Evolutionary conservation across 1,140 invertebrate species (phyloP), one percentile per base, ranked within the genome.

Genomic region (Aphaenogaster rudis): DNA sequence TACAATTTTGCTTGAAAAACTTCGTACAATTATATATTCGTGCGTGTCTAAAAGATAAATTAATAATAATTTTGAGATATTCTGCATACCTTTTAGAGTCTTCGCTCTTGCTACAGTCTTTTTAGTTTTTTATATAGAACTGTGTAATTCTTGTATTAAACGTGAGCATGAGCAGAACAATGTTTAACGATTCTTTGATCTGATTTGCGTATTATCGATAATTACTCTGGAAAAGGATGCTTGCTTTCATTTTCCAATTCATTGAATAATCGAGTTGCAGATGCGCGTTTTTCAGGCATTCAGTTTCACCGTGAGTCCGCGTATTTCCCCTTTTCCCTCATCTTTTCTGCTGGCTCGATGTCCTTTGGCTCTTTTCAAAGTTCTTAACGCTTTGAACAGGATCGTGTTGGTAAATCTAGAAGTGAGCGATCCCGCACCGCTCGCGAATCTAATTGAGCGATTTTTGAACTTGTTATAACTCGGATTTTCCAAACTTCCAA

Each of bases 381-480:
- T 90, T 90, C 61, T 76, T 85, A 69, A 88, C 76, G 86, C 86
- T 90, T 85, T 61, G 67, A 81, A 79, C 61, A 76, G 64, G 72
- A 67, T 45, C 82, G 36, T 28, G 50, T 59, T 54, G 50, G 74
- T 57, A 59, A 45, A 72, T 48, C 50, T 28, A 66, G 66, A 89
- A 67, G 36, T 50, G 64, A 79, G 57, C 66, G 66, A 76, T 77
- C 28, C 48, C n/a, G 33, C 15, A 42, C 50, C 15, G 74, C 71
- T 61, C 39, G 76, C 76, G 86, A 81, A 86, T 90, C 85, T 91
- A 90, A 91, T 91, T 66, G 69, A 88, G 80, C 79, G 79, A 88
- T 91, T 90, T 86, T 90, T 86, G 76, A 84, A 77, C 74, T 79
- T 50, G 74, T 90, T 90, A 81, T 90, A 90, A 84, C 88, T 90